Evolutionary conservation across 2,113 vertebrate species (phyloP).

Genomic region (Aythya baeri): DNA sequence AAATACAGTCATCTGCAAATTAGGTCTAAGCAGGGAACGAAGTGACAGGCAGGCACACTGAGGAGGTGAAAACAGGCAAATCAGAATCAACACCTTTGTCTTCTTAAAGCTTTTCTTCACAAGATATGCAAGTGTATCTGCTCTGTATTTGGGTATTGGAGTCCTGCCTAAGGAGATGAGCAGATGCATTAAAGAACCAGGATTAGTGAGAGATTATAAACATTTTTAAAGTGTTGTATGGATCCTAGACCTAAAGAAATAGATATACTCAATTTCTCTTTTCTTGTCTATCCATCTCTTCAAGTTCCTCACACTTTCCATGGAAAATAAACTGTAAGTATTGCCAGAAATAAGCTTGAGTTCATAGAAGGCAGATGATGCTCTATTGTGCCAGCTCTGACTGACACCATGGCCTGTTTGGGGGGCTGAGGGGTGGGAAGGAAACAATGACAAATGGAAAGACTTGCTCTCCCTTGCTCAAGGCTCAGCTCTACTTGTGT

Average conservation of each 20-base stretch:
- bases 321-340: background rate
- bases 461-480: rapidly evolving
- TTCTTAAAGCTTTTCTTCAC: background rate
- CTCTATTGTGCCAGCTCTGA: background rate
- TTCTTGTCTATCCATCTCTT: background rate
- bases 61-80: background rate
- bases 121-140: background rate
- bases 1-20: background rate
- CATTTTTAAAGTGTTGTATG: background rate
- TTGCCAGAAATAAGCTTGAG: background rate
- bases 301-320: background rate
- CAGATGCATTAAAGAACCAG: background rate
- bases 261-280: background rate
- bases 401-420: background rate
- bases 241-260: background rate
- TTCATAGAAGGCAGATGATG: background rate
- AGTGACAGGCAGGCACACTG: background rate
- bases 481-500: background rate
- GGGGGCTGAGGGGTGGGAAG: background rate
- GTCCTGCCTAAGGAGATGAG: background rate
- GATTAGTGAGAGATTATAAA: background rate
- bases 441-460: background rate
- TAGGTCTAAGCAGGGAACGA: background rate
- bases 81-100: background rate
- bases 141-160: background rate